phyloP scores from a whole-genome alignment of 2,797 vertebrate species.

The Etheostoma perlongum region DNA sequence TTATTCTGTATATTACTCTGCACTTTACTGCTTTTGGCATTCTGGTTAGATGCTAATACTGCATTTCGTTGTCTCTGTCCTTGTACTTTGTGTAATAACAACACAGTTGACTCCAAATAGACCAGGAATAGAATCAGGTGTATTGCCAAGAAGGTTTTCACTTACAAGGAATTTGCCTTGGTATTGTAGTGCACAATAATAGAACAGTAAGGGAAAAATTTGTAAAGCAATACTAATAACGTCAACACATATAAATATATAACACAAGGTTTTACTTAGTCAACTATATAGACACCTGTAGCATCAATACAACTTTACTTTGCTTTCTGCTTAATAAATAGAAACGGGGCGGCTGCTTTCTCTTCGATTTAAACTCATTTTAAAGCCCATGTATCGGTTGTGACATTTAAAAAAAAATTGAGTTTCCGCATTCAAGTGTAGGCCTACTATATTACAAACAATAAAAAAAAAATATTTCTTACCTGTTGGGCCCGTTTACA shows the following conservation, averaged over 20 bases:
- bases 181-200: too few relatives aligned
- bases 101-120: not conserved
- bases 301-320: not conserved
- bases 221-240: not conserved
- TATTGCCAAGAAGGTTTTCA: too few relatives aligned
- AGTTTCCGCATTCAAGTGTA: not conserved
- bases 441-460: not conserved
- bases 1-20: not conserved
- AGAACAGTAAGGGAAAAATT: too few relatives aligned
- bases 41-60: not conserved
- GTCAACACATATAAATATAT: not conserved
- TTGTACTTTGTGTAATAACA: not conserved
- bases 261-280: too few relatives aligned
- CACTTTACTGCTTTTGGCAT: not conserved
- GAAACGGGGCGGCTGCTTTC: not conserved
- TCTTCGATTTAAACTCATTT: not conserved
- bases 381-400: not conserved
- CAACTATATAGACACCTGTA: not conserved
- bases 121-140: too few relatives aligned
- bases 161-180: too few relatives aligned
- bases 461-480: slow-evolving; percentile 31
- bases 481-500: slow-evolving; percentile 57
- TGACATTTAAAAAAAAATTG: not conserved
- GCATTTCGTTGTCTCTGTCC: not conserved
- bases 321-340: not conserved